These are phyloP conservation scores for Prinia subflava DNA, from an alignment of 2,113 vertebrate genomes.

Conservation along the genomic window DNA sequence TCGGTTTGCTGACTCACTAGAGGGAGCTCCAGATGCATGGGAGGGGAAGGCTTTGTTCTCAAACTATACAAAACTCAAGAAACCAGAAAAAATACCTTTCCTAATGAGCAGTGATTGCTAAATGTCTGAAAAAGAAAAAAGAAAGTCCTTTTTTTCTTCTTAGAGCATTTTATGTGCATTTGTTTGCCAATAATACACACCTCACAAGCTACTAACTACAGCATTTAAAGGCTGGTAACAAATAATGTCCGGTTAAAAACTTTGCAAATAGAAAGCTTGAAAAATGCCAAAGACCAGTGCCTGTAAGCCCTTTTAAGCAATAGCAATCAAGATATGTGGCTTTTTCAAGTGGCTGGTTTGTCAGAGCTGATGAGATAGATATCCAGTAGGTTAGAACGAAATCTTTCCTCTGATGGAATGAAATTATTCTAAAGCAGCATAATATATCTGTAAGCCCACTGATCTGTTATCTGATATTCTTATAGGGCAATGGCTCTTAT, in stretches of 20 bases:
- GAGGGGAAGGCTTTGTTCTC: constrained; percentile 27
- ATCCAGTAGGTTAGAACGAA: background rate
- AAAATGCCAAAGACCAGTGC: background rate
- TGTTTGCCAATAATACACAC: constrained; percentile 30
- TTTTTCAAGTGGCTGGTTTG: constrained; percentile 1
- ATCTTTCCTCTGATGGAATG: background rate
- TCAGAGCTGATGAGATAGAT: background rate
- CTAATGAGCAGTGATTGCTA: background rate
- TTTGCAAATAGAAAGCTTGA: background rate
- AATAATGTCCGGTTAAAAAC: background rate
- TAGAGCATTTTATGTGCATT: background rate
- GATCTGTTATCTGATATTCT: background rate
- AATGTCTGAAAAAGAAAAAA: background rate
- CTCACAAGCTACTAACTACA: background rate
- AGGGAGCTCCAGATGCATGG: constrained; percentile 73
- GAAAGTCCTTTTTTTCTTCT: background rate
- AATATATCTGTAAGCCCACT: background rate
- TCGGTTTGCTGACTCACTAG: constrained; percentile 53
- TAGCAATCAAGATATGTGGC: background rate
- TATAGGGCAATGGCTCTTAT: background rate
- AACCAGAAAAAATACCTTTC: background rate
- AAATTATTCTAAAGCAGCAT: background rate
- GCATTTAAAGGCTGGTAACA: background rate
- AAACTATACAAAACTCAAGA: background rate
- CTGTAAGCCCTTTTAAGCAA: background rate